Conservation (phyloP, 1,140 invertebrate species). For the Vollenhovia emeryi region DNA sequence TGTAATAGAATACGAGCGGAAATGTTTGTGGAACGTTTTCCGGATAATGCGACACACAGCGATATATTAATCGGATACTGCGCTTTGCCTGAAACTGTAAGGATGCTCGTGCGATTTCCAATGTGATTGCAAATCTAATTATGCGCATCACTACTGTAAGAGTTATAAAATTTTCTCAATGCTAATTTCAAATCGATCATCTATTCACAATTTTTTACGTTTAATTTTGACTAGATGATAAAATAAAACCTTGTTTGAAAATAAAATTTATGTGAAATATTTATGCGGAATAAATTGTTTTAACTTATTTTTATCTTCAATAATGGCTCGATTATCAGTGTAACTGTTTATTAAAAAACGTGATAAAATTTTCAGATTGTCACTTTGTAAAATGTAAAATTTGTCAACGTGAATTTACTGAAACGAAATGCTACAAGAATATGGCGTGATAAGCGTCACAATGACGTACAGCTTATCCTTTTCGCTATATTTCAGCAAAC, state of each 20-base stretch:
- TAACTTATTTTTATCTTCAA: neutral
- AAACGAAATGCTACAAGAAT: neutral
- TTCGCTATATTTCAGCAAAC: neutral
- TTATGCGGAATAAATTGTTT: neutral
- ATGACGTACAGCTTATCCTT: neutral
- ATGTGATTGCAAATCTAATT: neutral
- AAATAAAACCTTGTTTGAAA: neutral
- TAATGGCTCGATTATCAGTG: neutral
- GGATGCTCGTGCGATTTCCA: neutral
- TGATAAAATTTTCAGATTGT: neutral
- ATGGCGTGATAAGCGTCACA: neutral
- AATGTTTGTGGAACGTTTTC: constrained; percentile 49
- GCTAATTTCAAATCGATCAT: neutral
- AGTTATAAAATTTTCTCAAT: neutral
- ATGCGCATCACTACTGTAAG: neutral
- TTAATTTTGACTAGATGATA: neutral
- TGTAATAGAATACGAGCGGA: constrained; percentile 41
- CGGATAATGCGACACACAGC: constrained; percentile 29
- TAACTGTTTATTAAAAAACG: neutral
- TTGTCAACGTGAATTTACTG: too few species aligned
- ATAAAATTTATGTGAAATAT: neutral
- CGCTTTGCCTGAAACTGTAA: constrained; percentile 23
- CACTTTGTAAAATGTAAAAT: neutral
- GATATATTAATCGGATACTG: constrained; percentile 47
- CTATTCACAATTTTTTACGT: neutral